A percentile compares a stretch with the other conserved stretches of the same genome.
These are phyloP conservation scores for Trachelus stipa DNA, from an alignment of 2,888 invertebrate species.

Conservation along the genomic window DNA sequence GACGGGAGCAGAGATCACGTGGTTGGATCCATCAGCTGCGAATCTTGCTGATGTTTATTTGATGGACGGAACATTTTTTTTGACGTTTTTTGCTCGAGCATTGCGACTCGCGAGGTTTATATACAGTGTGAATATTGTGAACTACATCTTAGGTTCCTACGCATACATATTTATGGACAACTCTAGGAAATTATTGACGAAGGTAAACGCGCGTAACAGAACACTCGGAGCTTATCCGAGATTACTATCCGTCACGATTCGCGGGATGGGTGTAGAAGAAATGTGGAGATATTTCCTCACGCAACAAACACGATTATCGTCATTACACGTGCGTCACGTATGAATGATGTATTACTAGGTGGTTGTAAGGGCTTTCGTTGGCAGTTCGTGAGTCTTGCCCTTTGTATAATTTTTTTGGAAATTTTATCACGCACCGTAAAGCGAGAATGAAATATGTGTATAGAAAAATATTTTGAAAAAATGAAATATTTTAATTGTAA, in stretches of 20 bases:
- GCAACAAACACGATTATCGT: neutral
- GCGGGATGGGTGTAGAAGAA: neutral
- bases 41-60: neutral
- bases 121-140: neutral
- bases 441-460: neutral
- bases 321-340: conserved; percentile 2
- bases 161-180: neutral
- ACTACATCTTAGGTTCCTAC: neutral
- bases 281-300: neutral
- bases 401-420: neutral
- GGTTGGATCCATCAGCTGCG: neutral
- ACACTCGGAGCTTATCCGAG: neutral
- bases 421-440: neutral
- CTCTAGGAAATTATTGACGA: neutral
- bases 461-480: neutral
- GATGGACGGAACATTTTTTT: neutral
- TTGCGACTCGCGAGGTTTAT: neutral
- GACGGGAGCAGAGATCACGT: neutral
- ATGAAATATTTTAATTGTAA: neutral
- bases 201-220: neutral
- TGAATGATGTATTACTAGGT: neutral
- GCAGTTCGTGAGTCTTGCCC: neutral
- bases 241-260: neutral
- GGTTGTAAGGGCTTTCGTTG: neutral
- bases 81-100: neutral